phyloP scores from a whole-genome alignment of 2,113 vertebrate genomes.

The Ailurus styani region DNA sequence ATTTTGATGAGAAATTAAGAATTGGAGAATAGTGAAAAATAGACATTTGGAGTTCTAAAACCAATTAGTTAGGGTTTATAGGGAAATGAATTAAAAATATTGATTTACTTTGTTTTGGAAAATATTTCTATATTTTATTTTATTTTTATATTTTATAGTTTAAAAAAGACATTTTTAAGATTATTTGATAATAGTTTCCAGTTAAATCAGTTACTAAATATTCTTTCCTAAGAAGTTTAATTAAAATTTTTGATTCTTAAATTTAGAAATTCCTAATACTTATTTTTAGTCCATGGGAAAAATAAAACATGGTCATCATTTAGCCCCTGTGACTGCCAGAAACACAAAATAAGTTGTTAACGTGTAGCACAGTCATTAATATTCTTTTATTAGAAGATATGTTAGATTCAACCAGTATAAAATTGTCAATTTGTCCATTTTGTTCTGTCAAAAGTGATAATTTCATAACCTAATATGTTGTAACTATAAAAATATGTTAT shows the following conservation, averaged over 20 bases:
- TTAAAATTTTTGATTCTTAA: conserved; percentile 42
- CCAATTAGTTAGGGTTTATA: not conserved
- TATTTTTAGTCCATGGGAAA: conserved; percentile 11
- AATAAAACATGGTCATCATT: not conserved
- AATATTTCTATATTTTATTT: not conserved
- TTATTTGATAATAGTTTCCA: not conserved
- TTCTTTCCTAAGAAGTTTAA: conserved; percentile 11
- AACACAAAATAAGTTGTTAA: not conserved
- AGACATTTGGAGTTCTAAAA: not conserved
- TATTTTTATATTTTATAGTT: too few relatives aligned
- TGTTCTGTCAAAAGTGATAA: not conserved
- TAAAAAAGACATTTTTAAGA: conserved; percentile 48
- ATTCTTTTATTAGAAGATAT: not conserved
- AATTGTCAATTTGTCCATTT: not conserved
- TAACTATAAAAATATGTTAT: not conserved
- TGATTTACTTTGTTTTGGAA: not conserved
- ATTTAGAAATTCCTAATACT: not conserved
- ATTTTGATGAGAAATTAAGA: conserved; percentile 26
- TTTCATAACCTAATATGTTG: not conserved
- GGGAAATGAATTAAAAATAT: not conserved
- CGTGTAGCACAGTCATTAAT: not conserved
- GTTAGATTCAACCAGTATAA: not conserved
- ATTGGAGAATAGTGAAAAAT: not conserved
- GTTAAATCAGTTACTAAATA: conserved; percentile 17
- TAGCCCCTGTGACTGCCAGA: not conserved